Percentiles rank a stretch among this genome's conserved stretches.
Conservation (phyloP, 2,797 vertebrate species). For the Lutjanus argentimaculatus region DNA sequence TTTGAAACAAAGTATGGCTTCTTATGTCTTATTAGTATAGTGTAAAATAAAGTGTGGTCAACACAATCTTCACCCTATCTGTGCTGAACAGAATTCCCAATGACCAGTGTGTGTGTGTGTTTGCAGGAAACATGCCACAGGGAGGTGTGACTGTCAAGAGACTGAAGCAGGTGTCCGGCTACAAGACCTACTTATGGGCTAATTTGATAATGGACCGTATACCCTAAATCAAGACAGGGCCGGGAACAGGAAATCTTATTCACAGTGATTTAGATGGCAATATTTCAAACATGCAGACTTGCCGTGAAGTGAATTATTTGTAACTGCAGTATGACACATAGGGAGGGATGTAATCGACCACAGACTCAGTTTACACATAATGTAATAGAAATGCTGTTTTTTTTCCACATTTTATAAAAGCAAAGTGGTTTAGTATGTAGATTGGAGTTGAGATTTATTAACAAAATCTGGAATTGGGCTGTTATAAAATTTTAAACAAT, state of each 20-base stretch:
- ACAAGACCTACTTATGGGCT: conserved; percentile 17
- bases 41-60: too few relatives aligned
- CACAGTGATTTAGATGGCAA: neutral
- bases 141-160: conserved; percentile 19
- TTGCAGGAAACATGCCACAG: neutral
- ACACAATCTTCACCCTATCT: conserved; percentile 12
- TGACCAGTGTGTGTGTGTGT: neutral
- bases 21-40: too few relatives aligned
- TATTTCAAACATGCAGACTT: neutral
- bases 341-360: neutral
- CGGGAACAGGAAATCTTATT: neutral
- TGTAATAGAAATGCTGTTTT: neutral
- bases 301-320: conserved; percentile 3
- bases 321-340: neutral
- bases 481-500: conserved; percentile 12
- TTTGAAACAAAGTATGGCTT: too few relatives aligned
- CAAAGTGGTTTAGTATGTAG: conserved; percentile 5
- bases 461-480: neutral
- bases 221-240: neutral
- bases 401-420: neutral
- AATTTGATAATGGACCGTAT: conserved; percentile 8
- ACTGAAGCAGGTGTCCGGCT: conserved; percentile 36
- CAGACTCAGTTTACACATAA: neutral
- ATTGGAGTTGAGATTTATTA: neutral
- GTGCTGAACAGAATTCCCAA: conserved; percentile 34